These are phyloP conservation scores for Tanypteryx hageni DNA, from an alignment of 2,888 invertebrate genomes.

Conservation along the genomic window DNA sequence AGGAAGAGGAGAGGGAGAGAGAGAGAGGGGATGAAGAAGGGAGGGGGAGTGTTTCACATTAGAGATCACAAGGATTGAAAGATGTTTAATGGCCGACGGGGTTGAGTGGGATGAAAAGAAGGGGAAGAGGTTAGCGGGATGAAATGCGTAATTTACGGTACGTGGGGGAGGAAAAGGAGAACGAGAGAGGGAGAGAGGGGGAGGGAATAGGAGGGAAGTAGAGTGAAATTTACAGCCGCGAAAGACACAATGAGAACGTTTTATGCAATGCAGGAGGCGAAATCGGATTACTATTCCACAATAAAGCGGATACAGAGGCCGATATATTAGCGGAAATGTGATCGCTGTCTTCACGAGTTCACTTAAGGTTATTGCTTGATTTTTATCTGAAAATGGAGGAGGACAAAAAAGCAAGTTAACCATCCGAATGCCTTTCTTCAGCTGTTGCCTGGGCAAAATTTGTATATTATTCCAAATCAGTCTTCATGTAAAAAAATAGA, in stretches of 20 bases:
- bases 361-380: neutral
- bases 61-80: conserved; percentile 22
- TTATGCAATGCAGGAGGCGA: conserved; percentile 5
- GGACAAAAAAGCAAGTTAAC: too few relatives aligned
- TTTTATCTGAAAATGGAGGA: neutral
- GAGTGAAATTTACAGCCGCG: neutral
- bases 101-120: too few relatives aligned
- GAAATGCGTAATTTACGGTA: conserved; percentile 3
- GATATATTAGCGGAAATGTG: conserved; percentile 1
- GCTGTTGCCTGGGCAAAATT: too few relatives aligned
- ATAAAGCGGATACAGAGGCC: neutral
- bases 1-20: neutral
- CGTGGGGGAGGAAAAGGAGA: neutral
- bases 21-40: neutral
- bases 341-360: neutral
- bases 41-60: neutral
- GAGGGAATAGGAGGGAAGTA: neutral
- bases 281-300: conserved; percentile 27
- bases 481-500: too few relatives aligned
- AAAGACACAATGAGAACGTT: conserved; percentile 10
- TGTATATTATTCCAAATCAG: too few relatives aligned
- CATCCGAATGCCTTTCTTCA: too few relatives aligned
- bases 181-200: neutral
- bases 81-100: conserved; percentile 6
- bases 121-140: neutral